Evolutionary conservation across 2,888 invertebrate genomes (phyloP).

Genomic region (Lithophane semibrunnea): DNA sequence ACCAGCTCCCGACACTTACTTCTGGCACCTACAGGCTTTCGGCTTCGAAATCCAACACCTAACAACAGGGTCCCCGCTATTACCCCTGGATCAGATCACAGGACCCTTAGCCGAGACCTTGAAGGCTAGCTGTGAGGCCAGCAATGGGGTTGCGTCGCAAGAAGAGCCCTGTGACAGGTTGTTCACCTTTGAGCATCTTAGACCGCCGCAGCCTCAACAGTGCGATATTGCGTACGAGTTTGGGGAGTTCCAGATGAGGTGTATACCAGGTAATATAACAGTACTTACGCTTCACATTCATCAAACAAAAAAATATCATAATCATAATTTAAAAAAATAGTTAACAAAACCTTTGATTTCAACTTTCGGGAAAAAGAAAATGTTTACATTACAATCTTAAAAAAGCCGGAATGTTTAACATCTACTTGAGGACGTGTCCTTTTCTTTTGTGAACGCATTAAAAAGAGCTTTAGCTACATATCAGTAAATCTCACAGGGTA

Average conservation of each 20-base stretch:
- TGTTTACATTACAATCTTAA: too few relatives aligned
- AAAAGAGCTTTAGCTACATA: too few relatives aligned
- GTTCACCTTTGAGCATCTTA: slow-evolving; percentile 82
- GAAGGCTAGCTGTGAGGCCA: slow-evolving; percentile 83
- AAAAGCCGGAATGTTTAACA: too few relatives aligned
- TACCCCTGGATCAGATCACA: slow-evolving; percentile 83
- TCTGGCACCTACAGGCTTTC: slow-evolving; percentile 85
- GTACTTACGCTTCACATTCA: neutral
- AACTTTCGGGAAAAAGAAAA: too few relatives aligned
- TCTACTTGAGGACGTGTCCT: neutral
- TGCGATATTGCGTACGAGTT: slow-evolving; percentile 86
- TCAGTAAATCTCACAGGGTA: too few relatives aligned
- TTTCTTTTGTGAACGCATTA: too few relatives aligned
- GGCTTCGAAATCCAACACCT: slow-evolving; percentile 83
- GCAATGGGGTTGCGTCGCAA: slow-evolving; percentile 84
- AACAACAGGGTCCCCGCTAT: slow-evolving; percentile 82
- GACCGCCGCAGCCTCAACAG: slow-evolving; percentile 84
- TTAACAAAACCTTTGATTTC: neutral
- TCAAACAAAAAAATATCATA: neutral
- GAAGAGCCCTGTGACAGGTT: slow-evolving; percentile 81
- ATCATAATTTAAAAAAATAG: neutral
- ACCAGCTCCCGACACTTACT: slow-evolving; percentile 83
- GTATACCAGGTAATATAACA: slow-evolving; percentile 83
- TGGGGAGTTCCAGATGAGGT: slow-evolving; percentile 86
- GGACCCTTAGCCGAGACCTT: slow-evolving; percentile 80